phyloP scores from a whole-genome alignment of 2,888 invertebrate species.

The Auanema freiburgensis region DNA sequence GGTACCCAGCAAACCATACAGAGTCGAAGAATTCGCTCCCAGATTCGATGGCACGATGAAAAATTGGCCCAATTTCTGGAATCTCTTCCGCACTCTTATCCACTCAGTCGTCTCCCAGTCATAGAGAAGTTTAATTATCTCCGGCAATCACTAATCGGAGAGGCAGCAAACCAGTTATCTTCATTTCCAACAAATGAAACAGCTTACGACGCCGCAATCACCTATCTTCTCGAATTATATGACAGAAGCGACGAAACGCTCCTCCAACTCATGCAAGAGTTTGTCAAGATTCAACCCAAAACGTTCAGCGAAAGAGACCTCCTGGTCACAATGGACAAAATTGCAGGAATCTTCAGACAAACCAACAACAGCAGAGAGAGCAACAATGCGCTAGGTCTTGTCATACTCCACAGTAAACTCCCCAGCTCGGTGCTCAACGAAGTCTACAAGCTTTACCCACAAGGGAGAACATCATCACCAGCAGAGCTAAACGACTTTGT shows the following conservation, averaged over 20 bases:
- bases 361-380: no score
- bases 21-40: no score
- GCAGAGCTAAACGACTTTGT: no score
- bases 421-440: no score
- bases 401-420: no score
- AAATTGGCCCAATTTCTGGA: conserved; percentile 1
- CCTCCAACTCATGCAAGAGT: neutral
- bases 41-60: neutral
- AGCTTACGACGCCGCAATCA: neutral
- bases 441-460: no score
- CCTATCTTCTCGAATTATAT: neutral
- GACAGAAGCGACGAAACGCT: neutral
- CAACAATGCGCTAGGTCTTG: no score
- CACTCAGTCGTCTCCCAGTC: neutral
- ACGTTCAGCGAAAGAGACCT: neutral
- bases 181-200: neutral
- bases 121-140: conserved; percentile 5
- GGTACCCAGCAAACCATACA: no score
- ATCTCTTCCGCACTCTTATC: neutral
- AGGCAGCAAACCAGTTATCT: neutral
- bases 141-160: neutral
- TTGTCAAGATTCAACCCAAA: neutral
- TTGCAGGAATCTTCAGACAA: no score
- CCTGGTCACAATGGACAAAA: neutral
- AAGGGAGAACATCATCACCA: no score